phyloP scores from a whole-genome alignment of 2,797 vertebrate genomes.

The Ficedula albicollis region DNA sequence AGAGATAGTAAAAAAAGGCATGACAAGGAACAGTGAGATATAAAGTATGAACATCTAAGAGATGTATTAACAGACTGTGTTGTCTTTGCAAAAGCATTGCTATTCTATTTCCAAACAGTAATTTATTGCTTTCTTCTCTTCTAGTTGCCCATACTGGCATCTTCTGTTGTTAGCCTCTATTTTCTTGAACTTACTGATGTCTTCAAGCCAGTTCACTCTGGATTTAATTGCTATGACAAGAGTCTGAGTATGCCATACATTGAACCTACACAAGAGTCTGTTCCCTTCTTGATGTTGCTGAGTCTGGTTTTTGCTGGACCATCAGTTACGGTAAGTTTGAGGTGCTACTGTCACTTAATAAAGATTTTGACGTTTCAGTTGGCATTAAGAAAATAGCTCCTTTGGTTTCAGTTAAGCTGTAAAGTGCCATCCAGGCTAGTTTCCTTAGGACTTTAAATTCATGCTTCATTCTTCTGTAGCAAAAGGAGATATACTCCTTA shows the following conservation, averaged over 20 bases:
- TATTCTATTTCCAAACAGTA: conserved; percentile 7
- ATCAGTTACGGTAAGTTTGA: conserved; percentile 86
- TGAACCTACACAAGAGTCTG: conserved; percentile 91
- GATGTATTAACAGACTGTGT: background rate
- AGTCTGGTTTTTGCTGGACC: conserved; percentile 94
- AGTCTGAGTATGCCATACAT: conserved; percentile 96
- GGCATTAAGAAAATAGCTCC: background rate
- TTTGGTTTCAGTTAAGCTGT: background rate
- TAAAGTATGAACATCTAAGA: background rate
- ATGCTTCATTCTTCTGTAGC: background rate
- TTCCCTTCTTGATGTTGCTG: conserved; percentile 94
- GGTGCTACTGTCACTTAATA: background rate
- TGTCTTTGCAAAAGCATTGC: background rate
- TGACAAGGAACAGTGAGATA: background rate
- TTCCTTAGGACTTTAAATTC: background rate
- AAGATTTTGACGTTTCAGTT: background rate
- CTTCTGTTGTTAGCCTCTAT: conserved; percentile 93
- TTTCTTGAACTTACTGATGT: conserved; percentile 96
- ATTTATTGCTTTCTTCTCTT: conserved; percentile 38
- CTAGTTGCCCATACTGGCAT: conserved; percentile 94
- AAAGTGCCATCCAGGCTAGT: background rate
- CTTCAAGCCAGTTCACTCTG: conserved; percentile 93
- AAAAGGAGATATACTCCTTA: background rate
- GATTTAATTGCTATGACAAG: conserved; percentile 95
- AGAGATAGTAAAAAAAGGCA: background rate